Evolutionary conservation across 1,140 invertebrate species (phyloP).

Genomic region (Magallana gigas): DNA sequence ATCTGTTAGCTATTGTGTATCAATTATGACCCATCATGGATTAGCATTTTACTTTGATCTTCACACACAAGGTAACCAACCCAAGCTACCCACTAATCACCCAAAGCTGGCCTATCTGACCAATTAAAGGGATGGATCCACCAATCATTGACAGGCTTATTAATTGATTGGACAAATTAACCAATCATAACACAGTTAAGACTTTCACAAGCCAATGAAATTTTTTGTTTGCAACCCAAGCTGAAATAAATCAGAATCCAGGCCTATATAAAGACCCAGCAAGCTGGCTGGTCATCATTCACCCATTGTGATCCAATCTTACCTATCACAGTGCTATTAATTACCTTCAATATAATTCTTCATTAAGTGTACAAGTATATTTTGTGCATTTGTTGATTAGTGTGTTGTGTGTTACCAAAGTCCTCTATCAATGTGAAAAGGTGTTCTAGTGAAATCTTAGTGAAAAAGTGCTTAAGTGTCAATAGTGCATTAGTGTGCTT

Average conservation of each 20-base stretch:
- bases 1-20: conserved; percentile 9
- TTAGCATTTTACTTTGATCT: not conserved
- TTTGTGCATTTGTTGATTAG: too few species aligned
- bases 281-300: not conserved
- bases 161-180: not conserved
- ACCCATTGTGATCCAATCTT: not conserved
- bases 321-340: not conserved
- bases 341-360: too few species aligned
- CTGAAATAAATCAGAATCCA: not conserved
- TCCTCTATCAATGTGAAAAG: not conserved
- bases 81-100: not conserved
- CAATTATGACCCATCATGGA: conserved; percentile 20
- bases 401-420: too few species aligned
- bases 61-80: not conserved
- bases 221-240: not conserved
- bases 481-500: not conserved
- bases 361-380: too few species aligned
- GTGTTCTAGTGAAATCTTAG: too few species aligned
- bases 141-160: not conserved
- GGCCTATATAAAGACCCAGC: not conserved
- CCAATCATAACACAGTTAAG: not conserved
- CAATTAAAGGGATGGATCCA: not conserved
- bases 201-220: not conserved
- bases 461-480: not conserved
- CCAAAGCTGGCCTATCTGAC: not conserved